Evolutionary conservation across 2,797 vertebrate genomes (phyloP).

Genomic region (Muscicapa comitata): DNA sequence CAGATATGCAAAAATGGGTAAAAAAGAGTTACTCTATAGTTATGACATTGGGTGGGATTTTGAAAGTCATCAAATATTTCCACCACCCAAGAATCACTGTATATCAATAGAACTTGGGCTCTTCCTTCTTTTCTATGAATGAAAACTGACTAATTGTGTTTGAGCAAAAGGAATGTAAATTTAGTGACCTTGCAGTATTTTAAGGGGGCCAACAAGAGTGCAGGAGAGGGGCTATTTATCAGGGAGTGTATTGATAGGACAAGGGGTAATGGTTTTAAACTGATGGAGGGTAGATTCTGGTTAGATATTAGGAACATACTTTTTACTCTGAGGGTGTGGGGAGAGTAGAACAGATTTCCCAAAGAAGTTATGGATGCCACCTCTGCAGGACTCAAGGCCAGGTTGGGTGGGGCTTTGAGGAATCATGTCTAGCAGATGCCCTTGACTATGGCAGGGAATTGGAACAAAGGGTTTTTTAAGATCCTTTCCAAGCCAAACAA

Average conservation of each 20-base stretch:
- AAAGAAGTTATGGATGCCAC: background rate
- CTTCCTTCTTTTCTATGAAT: background rate
- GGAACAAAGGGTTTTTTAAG: background rate
- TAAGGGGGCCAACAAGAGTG: fast-evolving
- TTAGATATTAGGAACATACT: background rate
- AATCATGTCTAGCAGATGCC: background rate
- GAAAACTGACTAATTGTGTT: background rate
- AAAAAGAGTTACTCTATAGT: background rate
- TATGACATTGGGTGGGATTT: background rate
- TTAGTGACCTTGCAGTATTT: background rate
- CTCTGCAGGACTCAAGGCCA: background rate
- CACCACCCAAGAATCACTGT: background rate
- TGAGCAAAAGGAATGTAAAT: background rate
- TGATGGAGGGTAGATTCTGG: background rate
- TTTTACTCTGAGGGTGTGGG: background rate
- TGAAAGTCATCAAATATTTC: background rate
- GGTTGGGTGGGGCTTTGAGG: background rate
- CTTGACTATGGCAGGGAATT: background rate
- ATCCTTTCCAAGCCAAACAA: background rate
- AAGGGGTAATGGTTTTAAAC: background rate
- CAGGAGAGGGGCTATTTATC: background rate
- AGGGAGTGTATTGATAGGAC: fast-evolving
- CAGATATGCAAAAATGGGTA: background rate
- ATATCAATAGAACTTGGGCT: background rate
- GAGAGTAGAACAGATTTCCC: background rate